Percentiles rank a stretch among this genome's conserved stretches.
phyloP scores from a whole-genome alignment of 2,888 invertebrate species.

The Adelognathus sp. region DNA sequence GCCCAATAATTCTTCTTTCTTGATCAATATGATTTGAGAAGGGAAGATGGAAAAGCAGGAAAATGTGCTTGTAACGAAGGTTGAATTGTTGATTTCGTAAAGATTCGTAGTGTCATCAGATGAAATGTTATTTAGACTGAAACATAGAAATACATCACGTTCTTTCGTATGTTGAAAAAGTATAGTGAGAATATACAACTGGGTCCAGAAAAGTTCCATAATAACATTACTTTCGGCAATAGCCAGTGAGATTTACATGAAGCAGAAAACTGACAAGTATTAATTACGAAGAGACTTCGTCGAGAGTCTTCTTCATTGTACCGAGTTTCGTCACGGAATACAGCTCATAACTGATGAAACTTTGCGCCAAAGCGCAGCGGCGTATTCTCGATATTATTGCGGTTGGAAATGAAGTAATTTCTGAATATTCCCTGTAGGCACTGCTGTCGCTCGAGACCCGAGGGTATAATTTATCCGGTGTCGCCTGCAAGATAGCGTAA shows the following conservation, averaged over 20 bases:
- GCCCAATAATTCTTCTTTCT: too few relatives aligned
- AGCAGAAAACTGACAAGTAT: not conserved
- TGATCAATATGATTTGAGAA: too few relatives aligned
- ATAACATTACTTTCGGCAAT: too few relatives aligned
- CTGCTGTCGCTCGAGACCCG: constrained; percentile 16
- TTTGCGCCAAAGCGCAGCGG: not conserved
- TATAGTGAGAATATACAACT: too few relatives aligned
- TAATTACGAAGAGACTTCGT: not conserved
- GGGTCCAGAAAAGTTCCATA: not conserved
- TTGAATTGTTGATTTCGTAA: too few relatives aligned
- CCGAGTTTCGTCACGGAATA: not conserved
- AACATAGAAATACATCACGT: too few relatives aligned
- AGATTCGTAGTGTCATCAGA: too few relatives aligned
- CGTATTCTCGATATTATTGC: constrained; percentile 23
- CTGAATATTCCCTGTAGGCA: not conserved
- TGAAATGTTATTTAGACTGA: too few relatives aligned
- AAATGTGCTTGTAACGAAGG: too few relatives aligned
- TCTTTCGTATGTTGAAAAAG: too few relatives aligned
- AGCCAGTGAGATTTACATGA: not conserved
- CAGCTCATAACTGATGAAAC: not conserved
- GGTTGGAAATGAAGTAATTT: constrained; percentile 39
- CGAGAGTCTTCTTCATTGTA: not conserved
- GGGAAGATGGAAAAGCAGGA: too few relatives aligned
- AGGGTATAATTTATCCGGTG: constrained; percentile 42
- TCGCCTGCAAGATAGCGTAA: not conserved